Conservation (phyloP, 2,888 invertebrate genomes). For the Microplitis deprimator region DNA sequence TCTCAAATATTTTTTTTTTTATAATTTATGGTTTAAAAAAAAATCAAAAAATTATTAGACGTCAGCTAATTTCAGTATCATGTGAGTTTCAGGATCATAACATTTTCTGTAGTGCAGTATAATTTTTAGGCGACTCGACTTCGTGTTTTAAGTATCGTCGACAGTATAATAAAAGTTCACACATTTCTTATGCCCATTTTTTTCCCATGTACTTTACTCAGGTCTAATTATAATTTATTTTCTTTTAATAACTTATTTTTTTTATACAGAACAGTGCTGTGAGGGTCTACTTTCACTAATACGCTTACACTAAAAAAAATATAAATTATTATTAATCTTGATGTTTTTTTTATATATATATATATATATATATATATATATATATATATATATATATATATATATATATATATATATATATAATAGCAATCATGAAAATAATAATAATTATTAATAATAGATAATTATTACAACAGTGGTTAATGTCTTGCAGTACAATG, state of each 20-base stretch:
- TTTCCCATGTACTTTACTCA: no score
- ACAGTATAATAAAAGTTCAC: no score
- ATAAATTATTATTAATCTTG: constrained; percentile 50
- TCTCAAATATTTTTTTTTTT: no score
- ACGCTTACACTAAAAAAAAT: constrained; percentile 58
- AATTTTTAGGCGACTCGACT: no score
- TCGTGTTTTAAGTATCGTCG: no score
- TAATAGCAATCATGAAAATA: constrained; percentile 34
- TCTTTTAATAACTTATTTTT: constrained; percentile 50
- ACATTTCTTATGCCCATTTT: no score
- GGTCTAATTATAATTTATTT: constrained; percentile 52
- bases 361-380: constrained; percentile 8
- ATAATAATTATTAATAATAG: constrained; percentile 55
- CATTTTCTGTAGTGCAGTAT: no score
- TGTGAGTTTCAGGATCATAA: no score
- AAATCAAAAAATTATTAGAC: no score
- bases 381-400: constrained; percentile 20
- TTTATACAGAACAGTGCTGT: constrained; percentile 59
- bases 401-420: constrained; percentile 11
- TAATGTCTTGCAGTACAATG: constrained; percentile 66
- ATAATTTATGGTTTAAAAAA: no score
- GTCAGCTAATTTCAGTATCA: no score
- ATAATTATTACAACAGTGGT: constrained; percentile 69
- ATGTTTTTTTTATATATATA: constrained; percentile 30
- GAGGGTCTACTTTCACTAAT: constrained; percentile 67